Conservation (phyloP, 2,113 vertebrate species). For the Procavia capensis region DNA sequence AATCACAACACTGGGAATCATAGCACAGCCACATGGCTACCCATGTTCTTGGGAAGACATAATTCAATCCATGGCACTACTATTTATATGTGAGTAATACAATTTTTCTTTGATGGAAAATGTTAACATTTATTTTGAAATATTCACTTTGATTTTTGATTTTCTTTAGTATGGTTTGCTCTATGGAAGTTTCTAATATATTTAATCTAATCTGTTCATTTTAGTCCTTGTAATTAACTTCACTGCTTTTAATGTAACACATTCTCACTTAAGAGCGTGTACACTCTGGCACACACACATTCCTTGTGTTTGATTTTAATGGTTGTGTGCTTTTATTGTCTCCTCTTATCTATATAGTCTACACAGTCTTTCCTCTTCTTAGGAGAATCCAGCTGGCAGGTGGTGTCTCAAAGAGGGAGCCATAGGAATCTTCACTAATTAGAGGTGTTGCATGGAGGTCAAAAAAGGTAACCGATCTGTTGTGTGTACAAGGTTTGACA, state of each 20-base stretch:
- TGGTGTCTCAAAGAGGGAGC: not conserved
- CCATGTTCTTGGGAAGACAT: too few relatives aligned
- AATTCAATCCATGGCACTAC: too few relatives aligned
- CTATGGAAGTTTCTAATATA: not conserved
- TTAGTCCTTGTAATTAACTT: not conserved
- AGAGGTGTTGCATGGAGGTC: not conserved
- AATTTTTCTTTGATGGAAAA: not conserved
- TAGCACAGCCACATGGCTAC: too few relatives aligned
- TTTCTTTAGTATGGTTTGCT: not conserved
- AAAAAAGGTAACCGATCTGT: not conserved
- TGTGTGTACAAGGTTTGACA: too few relatives aligned
- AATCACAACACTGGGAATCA: too few relatives aligned
- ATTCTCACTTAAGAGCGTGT: not conserved
- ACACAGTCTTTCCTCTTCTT: too few relatives aligned
- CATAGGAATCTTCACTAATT: not conserved
- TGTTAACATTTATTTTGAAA: not conserved
- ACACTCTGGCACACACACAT: not conserved
- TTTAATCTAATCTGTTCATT: too few relatives aligned
- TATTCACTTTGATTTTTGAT: not conserved
- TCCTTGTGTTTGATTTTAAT: not conserved
- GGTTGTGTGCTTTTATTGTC: not conserved
- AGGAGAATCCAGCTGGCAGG: too few relatives aligned
- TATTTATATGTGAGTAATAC: not conserved
- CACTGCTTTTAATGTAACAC: not conserved
- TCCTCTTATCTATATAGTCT: not conserved